Evolutionary conservation across 2,888 invertebrate species (phyloP).

Genomic region (Eilema griseolum): DNA sequence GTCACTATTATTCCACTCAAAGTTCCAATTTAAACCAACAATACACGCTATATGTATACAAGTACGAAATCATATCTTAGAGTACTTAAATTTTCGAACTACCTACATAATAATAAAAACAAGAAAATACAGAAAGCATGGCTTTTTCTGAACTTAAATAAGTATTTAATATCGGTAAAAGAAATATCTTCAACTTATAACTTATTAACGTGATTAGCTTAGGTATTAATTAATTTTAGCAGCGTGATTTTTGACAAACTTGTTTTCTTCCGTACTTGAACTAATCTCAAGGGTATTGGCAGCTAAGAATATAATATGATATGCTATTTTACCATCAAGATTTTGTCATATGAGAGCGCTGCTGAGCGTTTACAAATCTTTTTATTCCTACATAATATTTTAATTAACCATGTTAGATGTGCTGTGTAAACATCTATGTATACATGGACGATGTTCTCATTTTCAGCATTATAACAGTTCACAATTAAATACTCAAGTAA

Average conservation of each 20-base stretch:
- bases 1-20: slow-evolving; percentile 74
- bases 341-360: background rate
- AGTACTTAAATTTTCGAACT: slow-evolving; percentile 56
- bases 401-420: background rate
- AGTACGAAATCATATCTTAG: slow-evolving; percentile 51
- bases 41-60: slow-evolving; percentile 28
- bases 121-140: slow-evolving; percentile 57
- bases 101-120: slow-evolving; percentile 38
- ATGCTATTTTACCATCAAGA: slow-evolving; percentile 5
- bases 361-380: background rate
- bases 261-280: slow-evolving; percentile 31
- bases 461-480: background rate
- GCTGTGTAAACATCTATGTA: background rate
- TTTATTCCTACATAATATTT: background rate
- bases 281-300: slow-evolving; percentile 30
- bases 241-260: slow-evolving; percentile 63
- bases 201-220: slow-evolving; percentile 73
- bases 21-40: slow-evolving; percentile 30
- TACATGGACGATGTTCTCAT: slow-evolving; percentile 18
- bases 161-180: slow-evolving; percentile 69
- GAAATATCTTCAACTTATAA: slow-evolving; percentile 67
- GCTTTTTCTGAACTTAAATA: slow-evolving; percentile 64
- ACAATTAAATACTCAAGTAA: slow-evolving; percentile 25
- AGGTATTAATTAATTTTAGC: slow-evolving; percentile 64
- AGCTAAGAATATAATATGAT: slow-evolving; percentile 30